phyloP scores from a whole-genome alignment of 2,888 invertebrate genomes.

The Athetis lepigone region DNA sequence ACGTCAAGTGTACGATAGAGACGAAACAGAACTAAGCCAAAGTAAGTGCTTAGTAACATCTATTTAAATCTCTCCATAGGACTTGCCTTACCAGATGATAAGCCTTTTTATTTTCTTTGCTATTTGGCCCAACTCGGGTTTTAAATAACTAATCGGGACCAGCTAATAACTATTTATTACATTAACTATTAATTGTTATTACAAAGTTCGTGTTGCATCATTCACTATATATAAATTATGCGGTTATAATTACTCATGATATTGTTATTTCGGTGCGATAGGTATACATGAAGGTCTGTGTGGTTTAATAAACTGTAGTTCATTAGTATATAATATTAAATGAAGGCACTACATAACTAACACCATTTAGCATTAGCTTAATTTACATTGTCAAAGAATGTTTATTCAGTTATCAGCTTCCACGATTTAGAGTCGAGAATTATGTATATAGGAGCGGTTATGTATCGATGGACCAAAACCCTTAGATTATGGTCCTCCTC shows the following conservation, averaged over 20 bases:
- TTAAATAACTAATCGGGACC: not conserved
- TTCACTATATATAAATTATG: conserved; percentile 28
- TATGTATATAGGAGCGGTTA: no score
- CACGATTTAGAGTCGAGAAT: not conserved
- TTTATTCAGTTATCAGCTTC: not conserved
- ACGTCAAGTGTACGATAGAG: no score
- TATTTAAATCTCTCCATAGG: no score
- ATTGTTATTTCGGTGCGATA: conserved; percentile 41
- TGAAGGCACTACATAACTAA: not conserved
- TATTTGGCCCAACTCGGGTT: not conserved
- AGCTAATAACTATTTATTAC: conserved; percentile 12
- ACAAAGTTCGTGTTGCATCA: conserved; percentile 30
- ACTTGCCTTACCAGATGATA: not conserved
- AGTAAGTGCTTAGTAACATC: no score
- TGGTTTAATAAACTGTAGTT: conserved; percentile 16
- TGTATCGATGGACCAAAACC: no score
- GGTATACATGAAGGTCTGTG: conserved; percentile 17
- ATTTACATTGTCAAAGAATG: not conserved
- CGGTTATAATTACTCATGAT: conserved; percentile 33
- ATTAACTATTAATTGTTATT: conserved; percentile 20
- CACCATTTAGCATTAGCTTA: not conserved
- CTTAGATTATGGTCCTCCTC: conserved; percentile 1
- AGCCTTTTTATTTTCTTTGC: not conserved
- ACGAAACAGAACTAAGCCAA: no score
- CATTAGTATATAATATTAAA: conserved; percentile 2